phyloP scores from a whole-genome alignment of 2,888 invertebrate genomes.

The Melipona bicolor region DNA sequence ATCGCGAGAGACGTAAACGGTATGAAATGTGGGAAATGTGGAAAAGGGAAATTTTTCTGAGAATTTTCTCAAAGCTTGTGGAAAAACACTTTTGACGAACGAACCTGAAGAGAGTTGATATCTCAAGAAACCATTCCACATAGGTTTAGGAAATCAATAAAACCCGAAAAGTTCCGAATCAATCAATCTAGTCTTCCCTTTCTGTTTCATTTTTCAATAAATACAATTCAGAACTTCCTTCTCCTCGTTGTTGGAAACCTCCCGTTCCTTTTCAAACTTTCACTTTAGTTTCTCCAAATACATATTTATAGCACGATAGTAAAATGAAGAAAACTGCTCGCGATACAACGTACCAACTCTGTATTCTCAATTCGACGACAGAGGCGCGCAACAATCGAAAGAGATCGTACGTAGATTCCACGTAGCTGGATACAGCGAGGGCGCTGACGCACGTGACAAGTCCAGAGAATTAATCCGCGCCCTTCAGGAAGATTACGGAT shows the following conservation, averaged over 20 bases:
- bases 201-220: too few species aligned
- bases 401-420: slow-evolving; percentile 22
- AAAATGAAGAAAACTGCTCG: not conserved
- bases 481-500: slow-evolving; percentile 75
- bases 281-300: not conserved
- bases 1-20: not conserved
- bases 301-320: too few species aligned
- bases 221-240: too few species aligned
- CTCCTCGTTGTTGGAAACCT: too few species aligned
- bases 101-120: too few species aligned
- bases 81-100: not conserved
- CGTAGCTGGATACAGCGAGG: not conserved
- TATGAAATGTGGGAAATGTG: not conserved
- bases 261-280: too few species aligned
- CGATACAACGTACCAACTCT: not conserved
- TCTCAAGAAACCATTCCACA: too few species aligned
- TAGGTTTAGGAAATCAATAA: too few species aligned
- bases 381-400: not conserved
- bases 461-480: slow-evolving; percentile 72
- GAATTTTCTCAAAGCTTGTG: too few species aligned
- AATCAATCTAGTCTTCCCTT: too few species aligned
- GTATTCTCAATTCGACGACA: not conserved
- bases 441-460: slow-evolving; percentile 63
- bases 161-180: too few species aligned
- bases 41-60: not conserved